These are phyloP conservation scores for Notocelia uddmanniana DNA, from an alignment of 2,888 invertebrate genomes.

Conservation along the genomic window DNA sequence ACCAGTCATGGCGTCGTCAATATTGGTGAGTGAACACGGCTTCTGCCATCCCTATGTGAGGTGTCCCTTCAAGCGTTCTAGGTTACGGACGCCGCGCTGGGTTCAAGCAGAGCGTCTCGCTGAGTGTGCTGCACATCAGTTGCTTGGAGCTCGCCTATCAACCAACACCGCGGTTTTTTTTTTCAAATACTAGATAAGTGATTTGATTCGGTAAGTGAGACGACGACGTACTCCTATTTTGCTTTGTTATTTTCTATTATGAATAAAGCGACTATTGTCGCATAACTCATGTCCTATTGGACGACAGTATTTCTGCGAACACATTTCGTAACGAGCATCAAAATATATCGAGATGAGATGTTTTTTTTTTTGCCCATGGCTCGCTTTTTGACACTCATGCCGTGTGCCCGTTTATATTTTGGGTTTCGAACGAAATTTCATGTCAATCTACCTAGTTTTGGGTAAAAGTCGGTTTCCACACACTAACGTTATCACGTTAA, in stretches of 20 bases:
- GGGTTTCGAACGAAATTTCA: no score
- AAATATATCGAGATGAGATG: not conserved
- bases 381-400: no score
- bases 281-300: no score
- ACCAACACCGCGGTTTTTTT: no score
- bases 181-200: no score
- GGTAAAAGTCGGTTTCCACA: not conserved
- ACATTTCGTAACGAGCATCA: not conserved
- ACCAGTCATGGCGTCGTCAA: slow-evolving; percentile 98
- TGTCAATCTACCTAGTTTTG: not conserved
- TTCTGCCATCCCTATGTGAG: slow-evolving; percentile 88
- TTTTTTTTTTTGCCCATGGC: no score
- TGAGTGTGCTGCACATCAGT: slow-evolving; percentile 95
- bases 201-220: no score
- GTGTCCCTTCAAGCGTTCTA: slow-evolving; percentile 93
- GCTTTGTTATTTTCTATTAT: not conserved
- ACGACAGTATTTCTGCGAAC: not conserved
- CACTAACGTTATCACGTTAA: not conserved
- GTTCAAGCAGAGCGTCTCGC: slow-evolving; percentile 95
- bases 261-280: not conserved
- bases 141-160: slow-evolving; percentile 99
- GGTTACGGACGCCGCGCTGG: slow-evolving; percentile 97
- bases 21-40: slow-evolving; percentile 88
- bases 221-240: not conserved
- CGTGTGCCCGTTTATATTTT: no score